Percentiles rank a stretch among this genome's conserved stretches.
These are phyloP conservation scores for Dendrolimus punctatus DNA, from an alignment of 1,140 invertebrate genomes.

Conservation along the genomic window DNA sequence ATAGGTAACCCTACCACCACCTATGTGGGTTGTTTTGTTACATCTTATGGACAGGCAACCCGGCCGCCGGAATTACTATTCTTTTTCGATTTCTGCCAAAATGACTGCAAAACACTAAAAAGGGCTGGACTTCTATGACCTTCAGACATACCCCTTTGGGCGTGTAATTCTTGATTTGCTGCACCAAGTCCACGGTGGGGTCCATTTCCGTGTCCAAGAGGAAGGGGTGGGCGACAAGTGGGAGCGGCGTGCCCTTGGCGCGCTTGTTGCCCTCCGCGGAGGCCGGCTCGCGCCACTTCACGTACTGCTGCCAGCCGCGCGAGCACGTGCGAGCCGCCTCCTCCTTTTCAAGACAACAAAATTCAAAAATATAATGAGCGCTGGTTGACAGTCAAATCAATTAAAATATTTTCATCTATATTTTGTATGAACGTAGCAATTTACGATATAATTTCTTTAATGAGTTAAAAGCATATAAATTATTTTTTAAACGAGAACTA, in stretches of 20 bases:
- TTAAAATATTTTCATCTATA: no score
- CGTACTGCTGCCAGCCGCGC: slow-evolving; percentile 94
- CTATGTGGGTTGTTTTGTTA: no score
- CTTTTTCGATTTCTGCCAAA: no score
- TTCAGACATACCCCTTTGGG: slow-evolving; percentile 82
- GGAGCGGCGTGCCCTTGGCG: slow-evolving; percentile 74
- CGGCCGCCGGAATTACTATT: no score
- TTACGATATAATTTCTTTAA: no score
- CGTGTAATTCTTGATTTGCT: slow-evolving; percentile 87
- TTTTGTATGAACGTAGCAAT: no score
- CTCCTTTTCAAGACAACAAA: slow-evolving; percentile 71
- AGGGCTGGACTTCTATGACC: background rate
- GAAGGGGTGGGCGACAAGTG: slow-evolving; percentile 53
- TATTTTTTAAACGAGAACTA: no score
- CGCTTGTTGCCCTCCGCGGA: slow-evolving; percentile 91
- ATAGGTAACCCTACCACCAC: no score
- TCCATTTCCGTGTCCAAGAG: slow-evolving; percentile 48
- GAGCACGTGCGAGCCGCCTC: slow-evolving; percentile 83
- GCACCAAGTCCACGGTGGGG: slow-evolving; percentile 70
- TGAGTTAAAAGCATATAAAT: no score
- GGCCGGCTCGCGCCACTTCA: slow-evolving; percentile 87
- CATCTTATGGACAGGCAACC: no score
- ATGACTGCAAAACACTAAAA: no score
- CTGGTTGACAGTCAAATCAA: no score
- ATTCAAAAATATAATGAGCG: background rate